phyloP scores from a whole-genome alignment of 2,113 vertebrate genomes.

The Urocynchramus pylzowi region DNA sequence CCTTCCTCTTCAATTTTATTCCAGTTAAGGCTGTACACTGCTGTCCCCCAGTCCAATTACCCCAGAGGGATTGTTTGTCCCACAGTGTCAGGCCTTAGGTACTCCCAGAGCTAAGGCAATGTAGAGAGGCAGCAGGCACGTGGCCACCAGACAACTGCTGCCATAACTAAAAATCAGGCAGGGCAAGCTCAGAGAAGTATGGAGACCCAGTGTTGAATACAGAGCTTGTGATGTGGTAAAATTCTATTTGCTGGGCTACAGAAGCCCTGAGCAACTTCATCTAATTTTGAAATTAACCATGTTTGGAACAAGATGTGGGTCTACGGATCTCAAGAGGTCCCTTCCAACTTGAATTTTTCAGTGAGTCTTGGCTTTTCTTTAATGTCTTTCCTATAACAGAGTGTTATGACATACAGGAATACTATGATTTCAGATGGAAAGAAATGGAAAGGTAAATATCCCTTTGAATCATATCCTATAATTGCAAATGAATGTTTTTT shows the following conservation, averaged over 20 bases:
- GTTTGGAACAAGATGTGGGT: not conserved
- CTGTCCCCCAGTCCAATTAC: rapidly evolving
- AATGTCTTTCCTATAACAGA: not conserved
- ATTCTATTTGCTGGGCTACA: not conserved
- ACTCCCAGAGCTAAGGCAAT: rapidly evolving
- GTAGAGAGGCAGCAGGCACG: rapidly evolving
- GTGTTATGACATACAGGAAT: not conserved
- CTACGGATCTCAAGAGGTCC: not conserved
- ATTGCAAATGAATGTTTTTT: not conserved
- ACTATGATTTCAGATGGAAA: not conserved
- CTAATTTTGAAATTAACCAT: not conserved
- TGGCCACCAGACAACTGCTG: not conserved
- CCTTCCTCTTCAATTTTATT: not conserved
- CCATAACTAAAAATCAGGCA: not conserved
- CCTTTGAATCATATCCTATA: not conserved
- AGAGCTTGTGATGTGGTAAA: not conserved
- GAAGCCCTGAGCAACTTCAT: not conserved
- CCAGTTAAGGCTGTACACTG: not conserved
- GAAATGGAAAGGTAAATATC: not conserved
- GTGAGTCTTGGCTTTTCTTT: not conserved
- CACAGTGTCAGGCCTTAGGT: rapidly evolving
- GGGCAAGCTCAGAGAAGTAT: not conserved
- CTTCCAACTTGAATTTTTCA: not conserved
- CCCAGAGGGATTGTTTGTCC: not conserved
- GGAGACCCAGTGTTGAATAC: not conserved